A percentile compares a stretch with the other conserved stretches of the same genome.
phyloP scores from a whole-genome alignment of 1,140 invertebrate genomes.

The Bombus difficillimus region DNA sequence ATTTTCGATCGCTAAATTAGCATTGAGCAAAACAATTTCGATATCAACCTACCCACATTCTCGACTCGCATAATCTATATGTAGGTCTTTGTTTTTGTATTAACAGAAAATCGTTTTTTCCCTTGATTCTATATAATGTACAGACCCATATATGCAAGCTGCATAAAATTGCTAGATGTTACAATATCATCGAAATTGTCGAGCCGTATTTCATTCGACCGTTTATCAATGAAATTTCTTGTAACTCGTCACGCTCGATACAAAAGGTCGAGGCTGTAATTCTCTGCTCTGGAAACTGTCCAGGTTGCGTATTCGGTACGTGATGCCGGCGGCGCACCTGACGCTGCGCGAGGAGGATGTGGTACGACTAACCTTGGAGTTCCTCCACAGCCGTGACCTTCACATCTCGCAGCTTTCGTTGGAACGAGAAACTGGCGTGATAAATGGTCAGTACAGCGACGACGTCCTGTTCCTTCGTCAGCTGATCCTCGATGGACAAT shows the following conservation, averaged over 20 bases:
- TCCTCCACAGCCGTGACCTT: constrained; percentile 94
- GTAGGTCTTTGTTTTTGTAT: not conserved
- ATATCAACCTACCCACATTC: not conserved
- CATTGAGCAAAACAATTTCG: not conserved
- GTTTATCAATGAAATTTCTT: constrained; percentile 1
- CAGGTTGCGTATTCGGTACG: constrained; percentile 86
- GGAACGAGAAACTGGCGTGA: constrained; percentile 97
- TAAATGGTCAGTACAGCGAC: constrained; percentile 95
- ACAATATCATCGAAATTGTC: not conserved
- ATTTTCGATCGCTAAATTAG: not conserved
- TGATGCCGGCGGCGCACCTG: constrained; percentile 92
- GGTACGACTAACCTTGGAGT: constrained; percentile 94
- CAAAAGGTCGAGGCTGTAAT: constrained; percentile 42
- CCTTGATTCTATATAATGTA: not conserved
- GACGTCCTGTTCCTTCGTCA: constrained; percentile 97
- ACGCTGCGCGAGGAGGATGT: constrained; percentile 95
- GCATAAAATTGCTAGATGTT: not conserved
- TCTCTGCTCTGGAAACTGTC: constrained; percentile 52
- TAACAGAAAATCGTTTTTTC: not conserved
- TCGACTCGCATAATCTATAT: not conserved
- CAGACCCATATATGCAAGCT: not conserved
- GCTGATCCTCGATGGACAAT: constrained; percentile 98
- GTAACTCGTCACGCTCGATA: too few relatives aligned
- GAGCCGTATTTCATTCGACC: not conserved
- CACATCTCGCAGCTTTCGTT: constrained; percentile 95